Evolutionary conservation across 2,113 vertebrate species (phyloP).

Genomic region (Phylloscopus trochiloides): DNA sequence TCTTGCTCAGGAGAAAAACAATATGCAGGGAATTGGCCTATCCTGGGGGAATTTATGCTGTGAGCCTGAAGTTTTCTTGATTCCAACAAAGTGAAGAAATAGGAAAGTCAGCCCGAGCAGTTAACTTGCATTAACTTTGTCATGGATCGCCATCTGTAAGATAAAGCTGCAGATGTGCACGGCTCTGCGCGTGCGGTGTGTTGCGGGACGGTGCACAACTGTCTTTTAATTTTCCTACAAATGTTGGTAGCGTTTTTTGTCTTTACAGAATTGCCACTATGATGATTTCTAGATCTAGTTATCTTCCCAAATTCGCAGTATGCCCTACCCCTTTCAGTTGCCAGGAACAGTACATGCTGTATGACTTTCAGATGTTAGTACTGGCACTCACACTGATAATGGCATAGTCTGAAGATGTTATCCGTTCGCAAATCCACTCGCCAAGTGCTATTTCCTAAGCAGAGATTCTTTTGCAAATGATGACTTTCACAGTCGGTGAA

Average conservation of each 20-base stretch:
- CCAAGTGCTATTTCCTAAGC: conserved; percentile 2
- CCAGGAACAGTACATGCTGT: background rate
- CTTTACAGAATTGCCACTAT: background rate
- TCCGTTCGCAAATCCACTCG: background rate
- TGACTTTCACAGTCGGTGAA: conserved; percentile 28
- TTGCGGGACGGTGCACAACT: background rate
- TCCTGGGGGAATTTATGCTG: conserved; percentile 1
- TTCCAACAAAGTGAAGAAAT: background rate
- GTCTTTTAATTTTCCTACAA: background rate
- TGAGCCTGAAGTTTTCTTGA: conserved; percentile 50
- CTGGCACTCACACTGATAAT: background rate
- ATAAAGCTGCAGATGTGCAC: background rate
- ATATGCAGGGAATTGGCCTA: background rate
- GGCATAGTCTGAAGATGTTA: conserved; percentile 46
- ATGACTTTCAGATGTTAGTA: conserved; percentile 27
- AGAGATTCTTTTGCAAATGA: conserved; percentile 30
- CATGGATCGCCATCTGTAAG: background rate
- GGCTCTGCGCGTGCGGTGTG: background rate
- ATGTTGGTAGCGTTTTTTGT: background rate
- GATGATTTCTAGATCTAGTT: background rate
- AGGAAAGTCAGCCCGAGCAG: conserved; percentile 3
- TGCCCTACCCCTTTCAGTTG: background rate
- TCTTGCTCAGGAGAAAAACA: background rate
- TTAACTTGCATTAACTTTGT: conserved; percentile 48
- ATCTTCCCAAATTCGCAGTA: background rate